Evolutionary conservation across 1,140 invertebrate species (phyloP).

Genomic region (Goniozus legneri): DNA sequence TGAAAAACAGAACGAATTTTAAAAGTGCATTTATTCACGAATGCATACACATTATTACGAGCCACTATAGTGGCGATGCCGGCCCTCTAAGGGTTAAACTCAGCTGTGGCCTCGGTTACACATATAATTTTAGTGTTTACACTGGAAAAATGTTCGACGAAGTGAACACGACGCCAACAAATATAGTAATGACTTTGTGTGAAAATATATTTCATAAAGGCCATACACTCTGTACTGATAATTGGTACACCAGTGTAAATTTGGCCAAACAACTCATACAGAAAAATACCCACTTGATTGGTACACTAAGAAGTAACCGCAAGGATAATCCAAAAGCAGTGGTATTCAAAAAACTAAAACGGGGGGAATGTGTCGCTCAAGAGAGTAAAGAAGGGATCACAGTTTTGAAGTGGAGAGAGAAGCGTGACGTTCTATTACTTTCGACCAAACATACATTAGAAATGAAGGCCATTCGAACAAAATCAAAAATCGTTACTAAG

Average conservation of each 20-base stretch:
- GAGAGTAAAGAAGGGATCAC: background rate
- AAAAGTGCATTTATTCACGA: no score
- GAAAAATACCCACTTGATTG: constrained; percentile 1
- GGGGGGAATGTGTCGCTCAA: background rate
- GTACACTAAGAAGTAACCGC: constrained; percentile 17
- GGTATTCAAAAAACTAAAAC: constrained; percentile 7
- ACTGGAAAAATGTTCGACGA: constrained; percentile 24
- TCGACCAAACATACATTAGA: constrained; percentile 2
- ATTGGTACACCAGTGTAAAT: constrained; percentile 9
- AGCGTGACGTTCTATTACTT: constrained; percentile 2
- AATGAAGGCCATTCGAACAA: constrained; percentile 6
- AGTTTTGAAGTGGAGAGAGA: background rate
- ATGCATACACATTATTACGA: no score
- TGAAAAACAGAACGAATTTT: no score
- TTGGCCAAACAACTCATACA: background rate
- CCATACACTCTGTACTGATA: constrained; percentile 24
- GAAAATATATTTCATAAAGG: constrained; percentile 26
- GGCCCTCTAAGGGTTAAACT: no score
- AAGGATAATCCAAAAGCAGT: constrained; percentile 15
- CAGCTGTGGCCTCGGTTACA: constrained; percentile 30
- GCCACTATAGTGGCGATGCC: no score
- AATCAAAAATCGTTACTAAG: constrained; percentile 13
- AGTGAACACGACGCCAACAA: constrained; percentile 15
- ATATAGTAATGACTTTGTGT: constrained; percentile 19
- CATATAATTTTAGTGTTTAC: constrained; percentile 34